Percentiles rank a stretch among this genome's conserved stretches.
Evolutionary conservation across 2,113 vertebrate species (phyloP).

Genomic region (Himantopus leucocephalus): DNA sequence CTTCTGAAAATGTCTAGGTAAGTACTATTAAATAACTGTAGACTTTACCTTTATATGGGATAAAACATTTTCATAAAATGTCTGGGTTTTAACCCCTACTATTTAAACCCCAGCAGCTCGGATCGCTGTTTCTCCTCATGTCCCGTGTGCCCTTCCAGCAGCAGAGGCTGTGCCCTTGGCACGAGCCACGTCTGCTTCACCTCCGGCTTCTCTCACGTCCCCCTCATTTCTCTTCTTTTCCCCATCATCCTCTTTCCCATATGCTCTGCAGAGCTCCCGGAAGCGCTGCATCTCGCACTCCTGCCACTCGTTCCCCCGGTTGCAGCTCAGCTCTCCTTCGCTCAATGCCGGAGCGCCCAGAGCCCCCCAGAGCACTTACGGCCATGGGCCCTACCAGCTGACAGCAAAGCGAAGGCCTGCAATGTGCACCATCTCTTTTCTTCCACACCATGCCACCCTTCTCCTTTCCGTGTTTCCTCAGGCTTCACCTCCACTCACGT

Average conservation of each 20-base stretch:
- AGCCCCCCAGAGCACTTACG: background rate
- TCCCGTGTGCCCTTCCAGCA: rapidly evolving
- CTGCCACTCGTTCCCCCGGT: rapidly evolving
- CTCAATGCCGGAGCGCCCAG: rapidly evolving
- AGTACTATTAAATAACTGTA: background rate
- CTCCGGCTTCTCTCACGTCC: background rate
- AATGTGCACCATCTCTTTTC: rapidly evolving
- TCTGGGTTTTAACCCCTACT: background rate
- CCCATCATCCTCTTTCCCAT: rapidly evolving
- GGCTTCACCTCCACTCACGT: too few species aligned
- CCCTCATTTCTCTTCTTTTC: background rate
- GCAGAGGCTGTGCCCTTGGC: rapidly evolving
- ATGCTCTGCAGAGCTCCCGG: background rate
- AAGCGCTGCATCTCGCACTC: background rate
- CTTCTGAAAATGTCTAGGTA: background rate
- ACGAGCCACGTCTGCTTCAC: rapidly evolving
- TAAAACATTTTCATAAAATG: background rate
- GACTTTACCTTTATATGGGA: background rate
- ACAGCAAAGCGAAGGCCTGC: background rate
- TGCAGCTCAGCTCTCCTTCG: background rate
- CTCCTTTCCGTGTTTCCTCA: too few species aligned
- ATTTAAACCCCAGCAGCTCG: rapidly evolving
- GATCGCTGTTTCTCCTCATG: background rate
- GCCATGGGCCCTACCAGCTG: background rate
- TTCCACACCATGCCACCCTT: background rate